These are phyloP conservation scores for Erythrolamprus reginae DNA, from an alignment of 2,113 vertebrate genomes.

Conservation along the genomic window DNA sequence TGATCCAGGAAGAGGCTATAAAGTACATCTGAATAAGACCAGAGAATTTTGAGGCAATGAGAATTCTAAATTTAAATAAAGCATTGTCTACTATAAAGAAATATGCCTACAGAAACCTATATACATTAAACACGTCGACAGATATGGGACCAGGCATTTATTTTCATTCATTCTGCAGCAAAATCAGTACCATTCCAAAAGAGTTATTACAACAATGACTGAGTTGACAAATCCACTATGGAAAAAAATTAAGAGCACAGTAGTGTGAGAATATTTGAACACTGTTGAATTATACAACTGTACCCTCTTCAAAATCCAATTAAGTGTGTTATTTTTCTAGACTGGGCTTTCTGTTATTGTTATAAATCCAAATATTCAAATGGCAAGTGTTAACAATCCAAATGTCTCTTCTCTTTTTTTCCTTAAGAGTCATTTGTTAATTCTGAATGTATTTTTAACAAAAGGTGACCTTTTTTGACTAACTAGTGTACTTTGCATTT, in stretches of 20 bases:
- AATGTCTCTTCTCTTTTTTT: slow-evolving; percentile 60
- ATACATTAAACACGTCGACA: neutral
- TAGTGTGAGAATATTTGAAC: slow-evolving; percentile 67
- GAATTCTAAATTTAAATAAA: neutral
- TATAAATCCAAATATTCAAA: slow-evolving; percentile 76
- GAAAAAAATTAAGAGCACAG: slow-evolving; percentile 69
- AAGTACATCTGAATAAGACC: neutral
- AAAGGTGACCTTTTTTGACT: slow-evolving; percentile 75
- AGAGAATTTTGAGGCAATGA: neutral
- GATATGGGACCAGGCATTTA: slow-evolving; percentile 44
- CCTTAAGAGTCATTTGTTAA: slow-evolving; percentile 72
- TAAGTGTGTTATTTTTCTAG: slow-evolving; percentile 83
- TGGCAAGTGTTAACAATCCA: slow-evolving; percentile 73
- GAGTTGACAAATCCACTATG: slow-evolving; percentile 55
- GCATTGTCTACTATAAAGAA: slow-evolving; percentile 41
- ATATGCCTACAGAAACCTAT: neutral
- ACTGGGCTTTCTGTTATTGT: slow-evolving; percentile 76
- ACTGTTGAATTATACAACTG: slow-evolving; percentile 73
- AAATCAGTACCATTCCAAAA: slow-evolving; percentile 51
- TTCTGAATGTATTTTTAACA: slow-evolving; percentile 84
- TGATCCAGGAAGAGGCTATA: neutral
- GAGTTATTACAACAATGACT: slow-evolving; percentile 59
- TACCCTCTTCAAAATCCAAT: slow-evolving; percentile 75
- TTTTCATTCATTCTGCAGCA: slow-evolving; percentile 60
- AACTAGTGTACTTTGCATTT: slow-evolving; percentile 82